Conservation (phyloP, 2,797 vertebrate species). For the Delichon dasypus region DNA sequence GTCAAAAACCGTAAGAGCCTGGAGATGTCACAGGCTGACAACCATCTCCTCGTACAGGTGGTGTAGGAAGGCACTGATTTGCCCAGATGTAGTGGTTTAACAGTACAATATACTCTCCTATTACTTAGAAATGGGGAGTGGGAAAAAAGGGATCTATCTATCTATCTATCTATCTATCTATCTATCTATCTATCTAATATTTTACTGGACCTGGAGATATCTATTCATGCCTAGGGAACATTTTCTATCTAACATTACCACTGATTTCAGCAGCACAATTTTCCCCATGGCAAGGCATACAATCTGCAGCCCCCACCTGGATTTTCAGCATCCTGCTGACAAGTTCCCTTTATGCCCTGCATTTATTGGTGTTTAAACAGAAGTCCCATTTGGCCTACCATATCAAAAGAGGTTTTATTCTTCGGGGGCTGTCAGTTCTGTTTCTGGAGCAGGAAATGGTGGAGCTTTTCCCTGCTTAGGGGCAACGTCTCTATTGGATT, state of each 20-base stretch:
- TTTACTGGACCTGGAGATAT: neutral
- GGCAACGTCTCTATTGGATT: neutral
- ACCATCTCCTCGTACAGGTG: rapidly evolving
- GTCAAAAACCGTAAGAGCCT: neutral
- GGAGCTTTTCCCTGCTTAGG: neutral
- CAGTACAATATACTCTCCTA: neutral
- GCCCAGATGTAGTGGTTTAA: neutral
- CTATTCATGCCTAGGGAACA: neutral
- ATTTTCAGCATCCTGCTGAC: neutral
- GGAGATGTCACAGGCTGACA: neutral
- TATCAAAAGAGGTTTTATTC: neutral
- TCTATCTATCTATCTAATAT: neutral
- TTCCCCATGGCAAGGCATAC: neutral
- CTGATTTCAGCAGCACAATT: neutral
- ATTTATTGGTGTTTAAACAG: neutral
- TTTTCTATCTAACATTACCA: neutral
- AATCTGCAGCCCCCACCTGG: neutral
- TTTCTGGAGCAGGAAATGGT: neutral
- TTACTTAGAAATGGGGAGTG: neutral
- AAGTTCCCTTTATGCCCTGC: neutral
- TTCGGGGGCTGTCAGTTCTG: neutral
- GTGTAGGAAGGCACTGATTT: neutral
- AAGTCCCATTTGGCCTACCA: neutral
- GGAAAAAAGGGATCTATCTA: too few species aligned
- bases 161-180: neutral